Percentiles rank a stretch among this genome's conserved stretches.
Conservation (phyloP, 2,797 vertebrate species). For the Amniataba percoides region DNA sequence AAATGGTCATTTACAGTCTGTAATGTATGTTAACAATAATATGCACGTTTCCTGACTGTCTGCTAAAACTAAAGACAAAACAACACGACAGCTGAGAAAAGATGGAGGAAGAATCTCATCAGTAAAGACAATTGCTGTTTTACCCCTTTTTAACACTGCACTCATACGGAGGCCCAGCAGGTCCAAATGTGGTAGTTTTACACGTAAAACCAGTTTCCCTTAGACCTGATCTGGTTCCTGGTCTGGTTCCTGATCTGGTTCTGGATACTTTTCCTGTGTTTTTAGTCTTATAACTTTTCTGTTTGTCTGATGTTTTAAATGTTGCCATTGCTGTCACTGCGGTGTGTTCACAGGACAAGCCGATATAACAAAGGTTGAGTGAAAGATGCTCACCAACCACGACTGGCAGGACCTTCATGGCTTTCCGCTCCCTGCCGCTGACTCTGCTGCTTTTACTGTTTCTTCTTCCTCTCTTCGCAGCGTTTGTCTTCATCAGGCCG, state of each 20-base stretch:
- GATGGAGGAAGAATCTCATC: too few species aligned
- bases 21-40: neutral
- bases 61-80: too few species aligned
- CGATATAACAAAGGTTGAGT: neutral
- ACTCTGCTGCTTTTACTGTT: slow-evolving; percentile 82
- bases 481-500: slow-evolving; percentile 47
- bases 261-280: neutral
- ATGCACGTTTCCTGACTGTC: neutral
- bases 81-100: too few species aligned
- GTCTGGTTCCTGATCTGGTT: too few species aligned
- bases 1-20: neutral
- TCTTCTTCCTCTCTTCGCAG: slow-evolving; percentile 47
- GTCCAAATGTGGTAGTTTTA: too few species aligned
- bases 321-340: neutral
- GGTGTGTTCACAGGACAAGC: neutral
- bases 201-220: too few species aligned
- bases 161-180: too few species aligned
- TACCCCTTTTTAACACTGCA: too few species aligned
- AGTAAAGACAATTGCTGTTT: too few species aligned
- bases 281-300: neutral
- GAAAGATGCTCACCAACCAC: slow-evolving; percentile 80
- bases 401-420: slow-evolving; percentile 85
- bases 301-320: neutral
- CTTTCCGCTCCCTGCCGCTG: slow-evolving; percentile 84
- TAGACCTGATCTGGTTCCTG: too few species aligned